phyloP scores from a whole-genome alignment of 2,888 invertebrate species.

The Drosophila greeni region DNA sequence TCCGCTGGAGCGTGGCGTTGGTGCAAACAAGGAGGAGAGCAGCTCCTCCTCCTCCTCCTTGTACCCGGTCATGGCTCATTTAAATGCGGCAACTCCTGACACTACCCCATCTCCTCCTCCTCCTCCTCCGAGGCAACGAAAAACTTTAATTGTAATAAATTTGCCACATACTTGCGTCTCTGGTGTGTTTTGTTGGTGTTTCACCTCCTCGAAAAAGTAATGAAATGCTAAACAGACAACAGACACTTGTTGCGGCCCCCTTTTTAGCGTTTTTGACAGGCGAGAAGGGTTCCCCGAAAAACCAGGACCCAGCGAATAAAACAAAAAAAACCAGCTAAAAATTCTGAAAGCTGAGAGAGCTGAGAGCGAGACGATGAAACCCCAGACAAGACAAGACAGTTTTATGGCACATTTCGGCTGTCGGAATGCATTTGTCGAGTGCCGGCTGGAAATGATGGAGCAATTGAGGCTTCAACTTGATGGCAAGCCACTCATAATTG shows the following conservation, averaged over 20 bases:
- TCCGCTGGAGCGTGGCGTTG: conserved; percentile 52
- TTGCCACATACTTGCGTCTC: conserved; percentile 46
- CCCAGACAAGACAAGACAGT: conserved; percentile 36
- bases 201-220: conserved; percentile 32
- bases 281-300: conserved; percentile 11
- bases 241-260: conserved; percentile 49
- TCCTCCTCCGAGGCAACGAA: conserved; percentile 6
- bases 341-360: neutral
- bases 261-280: conserved; percentile 11
- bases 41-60: neutral
- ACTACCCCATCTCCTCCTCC: conserved; percentile 8
- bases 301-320: neutral
- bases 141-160: conserved; percentile 71
- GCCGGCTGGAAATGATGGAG: conserved; percentile 9
- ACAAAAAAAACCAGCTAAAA: conserved; percentile 5
- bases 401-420: conserved; percentile 44
- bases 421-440: conserved; percentile 25
- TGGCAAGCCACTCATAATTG: conserved; percentile 35
- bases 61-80: conserved; percentile 59
- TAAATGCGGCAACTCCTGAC: conserved; percentile 53
- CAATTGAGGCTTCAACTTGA: conserved; percentile 31
- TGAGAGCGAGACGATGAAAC: conserved; percentile 2
- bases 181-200: neutral
- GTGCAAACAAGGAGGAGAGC: conserved; percentile 17
- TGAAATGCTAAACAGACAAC: conserved; percentile 48